These are phyloP conservation scores for Cremastinae sp. DNA, from an alignment of 2,888 invertebrate genomes.

Conservation along the genomic window DNA sequence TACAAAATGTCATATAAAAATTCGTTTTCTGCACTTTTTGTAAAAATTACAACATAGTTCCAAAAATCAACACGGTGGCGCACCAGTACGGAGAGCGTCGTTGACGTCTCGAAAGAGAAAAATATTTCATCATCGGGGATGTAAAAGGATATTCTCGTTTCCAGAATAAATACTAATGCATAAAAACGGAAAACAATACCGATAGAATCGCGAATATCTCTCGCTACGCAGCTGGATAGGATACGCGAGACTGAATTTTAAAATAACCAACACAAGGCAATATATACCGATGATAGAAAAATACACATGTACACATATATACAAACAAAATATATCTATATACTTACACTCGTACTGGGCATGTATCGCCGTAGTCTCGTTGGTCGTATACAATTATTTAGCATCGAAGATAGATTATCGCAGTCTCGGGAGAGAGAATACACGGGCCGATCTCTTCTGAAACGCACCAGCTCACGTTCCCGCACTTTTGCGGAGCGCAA, in stretches of 20 bases:
- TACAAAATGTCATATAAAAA: no score
- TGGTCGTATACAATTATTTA: conserved; percentile 53
- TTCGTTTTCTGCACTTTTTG: no score
- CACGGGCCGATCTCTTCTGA: conserved; percentile 17
- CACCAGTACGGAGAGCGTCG: background rate
- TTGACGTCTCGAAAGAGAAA: no score
- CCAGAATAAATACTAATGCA: background rate
- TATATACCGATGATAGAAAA: conserved; percentile 5
- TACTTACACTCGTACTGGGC: conserved; percentile 11
- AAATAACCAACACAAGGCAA: background rate
- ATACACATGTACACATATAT: background rate
- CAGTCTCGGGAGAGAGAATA: conserved; percentile 24
- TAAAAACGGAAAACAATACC: conserved; percentile 20
- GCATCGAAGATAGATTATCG: conserved; percentile 60
- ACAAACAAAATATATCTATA: no score
- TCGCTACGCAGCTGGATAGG: conserved; percentile 30
- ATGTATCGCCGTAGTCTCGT: conserved; percentile 24
- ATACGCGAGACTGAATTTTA: conserved; percentile 37
- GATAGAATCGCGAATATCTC: conserved; percentile 3
- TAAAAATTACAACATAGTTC: no score
- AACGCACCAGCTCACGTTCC: conserved; percentile 32
- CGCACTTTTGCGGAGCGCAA: no score
- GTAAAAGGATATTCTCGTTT: background rate
- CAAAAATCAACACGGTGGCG: no score
- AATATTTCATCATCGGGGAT: no score